Base-by-base conservation (phyloP, 2,113 vertebrate genomes). In the Leptobrachium leishanense region DNA sequence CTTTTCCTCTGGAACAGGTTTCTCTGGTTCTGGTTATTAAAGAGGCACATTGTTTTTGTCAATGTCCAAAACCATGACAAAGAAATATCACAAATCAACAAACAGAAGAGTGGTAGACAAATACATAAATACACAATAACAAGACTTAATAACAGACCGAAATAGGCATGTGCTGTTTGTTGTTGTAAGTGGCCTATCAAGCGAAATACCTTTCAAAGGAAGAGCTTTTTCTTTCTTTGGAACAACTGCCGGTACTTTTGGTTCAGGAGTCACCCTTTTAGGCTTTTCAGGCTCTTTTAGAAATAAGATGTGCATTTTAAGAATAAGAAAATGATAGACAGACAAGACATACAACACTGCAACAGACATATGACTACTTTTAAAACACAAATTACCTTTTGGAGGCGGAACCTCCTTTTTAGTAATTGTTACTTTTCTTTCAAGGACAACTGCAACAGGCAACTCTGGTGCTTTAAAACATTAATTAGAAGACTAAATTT, bases 1-100 rank as follows among this genome's bases (percentile, higher is more conserved):
- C 83, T 89, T 92, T 91, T 92, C 90, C 79, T 90, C 92, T 83
- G 89, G 91, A 72, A 84, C 83, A 76, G 86, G 88, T 83, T 92
- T 91, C 88, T 91, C 93, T 65, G 88, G 86, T 71, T 68, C 74
- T 76, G 50, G 15, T 66, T 66, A 76, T 67, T 68, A 68, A 57
- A 70, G 20, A 76, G 67, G 39, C 55, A 53, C 43, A 57, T 5
- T 65, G 0, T 50, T 11, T 62, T 5, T 63, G n/a, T 7, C 43
- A 66, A 12, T 2, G 62, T 54, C 6, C 15, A 62, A 40, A 41
- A 68, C 40, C 15, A 8, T 43, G 11, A 43, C 67, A 68, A 5
- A 43, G 44, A 43, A 43, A 9, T 31, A 31, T 31, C 20, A 50
- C 46, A 50, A 8, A 50, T 5, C 46, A 50, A 50, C 8, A 50